Evolutionary conservation across 2,797 vertebrate genomes (phyloP), one percentile per base, ranked within the genome.

Genomic region (Leptodactylus fallax): DNA sequence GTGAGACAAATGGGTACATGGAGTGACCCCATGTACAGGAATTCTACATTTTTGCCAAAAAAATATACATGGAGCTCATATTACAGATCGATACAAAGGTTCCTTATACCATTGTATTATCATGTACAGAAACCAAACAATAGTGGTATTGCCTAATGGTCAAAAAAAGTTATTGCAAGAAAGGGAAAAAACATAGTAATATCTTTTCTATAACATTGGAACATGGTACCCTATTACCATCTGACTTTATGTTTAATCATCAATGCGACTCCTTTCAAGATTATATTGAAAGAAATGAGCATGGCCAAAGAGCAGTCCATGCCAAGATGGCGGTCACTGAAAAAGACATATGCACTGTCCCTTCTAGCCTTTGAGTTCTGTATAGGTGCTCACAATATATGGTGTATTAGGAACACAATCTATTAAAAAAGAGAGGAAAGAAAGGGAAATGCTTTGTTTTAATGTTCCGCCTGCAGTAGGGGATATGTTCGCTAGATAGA

Each of bases 401-500:
- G 74, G 11, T 23, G 74, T 53, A 25, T 49, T 49, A 3, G 27
- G 8, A 51, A 53, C n/a, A 13, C 19, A 77, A 53, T 23, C n/a
- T 53, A 53, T 14, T 12, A 13, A 77, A 53, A 53, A 74, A 9
- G 45, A 51, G 71, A 47, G 71, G 71, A 51, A 74, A 74, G 71
- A n/a, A 74, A 12, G 12, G 72, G 45, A 51, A 77, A 49, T 7
- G 49, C 47, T 51, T 77, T 12, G 74, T 77, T 53, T 77, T 77
- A 77, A 77, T 77, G 74, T 45, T 79, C 25, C 4, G 55, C 55
- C 25, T 79, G 55, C 78, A 60, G 56, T 58, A 36, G 23, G 77
- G 55, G 78, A 79, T 36, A 10, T 79, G 25, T 60, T 79, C 55
- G 7, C 13, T 49, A 65, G 60, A 81, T 63, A 81, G 17, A 81